Percentiles rank a stretch among this genome's conserved stretches.
phyloP scores from a whole-genome alignment of 2,888 invertebrate species.

The Ormyrus pomaceus region DNA sequence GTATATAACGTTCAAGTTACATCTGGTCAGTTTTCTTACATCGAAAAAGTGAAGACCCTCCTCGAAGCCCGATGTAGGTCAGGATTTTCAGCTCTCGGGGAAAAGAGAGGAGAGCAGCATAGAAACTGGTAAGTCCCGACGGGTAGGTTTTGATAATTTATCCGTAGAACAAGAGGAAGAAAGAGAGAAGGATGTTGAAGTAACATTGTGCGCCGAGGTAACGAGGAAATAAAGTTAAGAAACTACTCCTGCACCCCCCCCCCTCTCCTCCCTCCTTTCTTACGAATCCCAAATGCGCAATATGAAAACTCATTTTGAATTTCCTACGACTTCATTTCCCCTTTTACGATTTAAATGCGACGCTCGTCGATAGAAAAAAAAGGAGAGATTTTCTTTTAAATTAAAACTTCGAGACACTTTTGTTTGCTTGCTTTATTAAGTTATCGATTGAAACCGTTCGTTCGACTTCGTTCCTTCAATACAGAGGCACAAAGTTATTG shows the following conservation, averaged over 20 bases:
- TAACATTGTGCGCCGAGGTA: slow-evolving; percentile 40
- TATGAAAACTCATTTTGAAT: slow-evolving; percentile 53
- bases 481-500: too few species aligned
- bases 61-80: slow-evolving; percentile 39
- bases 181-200: slow-evolving; percentile 23
- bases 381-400: not conserved
- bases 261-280: slow-evolving; percentile 12
- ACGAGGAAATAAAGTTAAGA: slow-evolving; percentile 56
- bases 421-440: not conserved
- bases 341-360: slow-evolving; percentile 36
- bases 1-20: not conserved
- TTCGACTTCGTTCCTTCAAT: too few species aligned
- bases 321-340: slow-evolving; percentile 45
- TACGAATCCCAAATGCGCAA: slow-evolving; percentile 40
- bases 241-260: slow-evolving; percentile 49
- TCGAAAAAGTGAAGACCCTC: slow-evolving; percentile 3
- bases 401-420: not conserved
- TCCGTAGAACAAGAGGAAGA: slow-evolving; percentile 46
- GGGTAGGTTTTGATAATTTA: slow-evolving; percentile 66
- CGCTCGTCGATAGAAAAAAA: slow-evolving; percentile 46
- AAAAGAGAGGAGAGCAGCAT: not conserved
- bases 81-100: slow-evolving; percentile 22
- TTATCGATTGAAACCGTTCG: not conserved
- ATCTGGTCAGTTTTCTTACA: slow-evolving; percentile 29
- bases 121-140: slow-evolving; percentile 14